Base-by-base conservation (phyloP, 2,797 vertebrate species). In the Sciaenops ocellatus region DNA sequence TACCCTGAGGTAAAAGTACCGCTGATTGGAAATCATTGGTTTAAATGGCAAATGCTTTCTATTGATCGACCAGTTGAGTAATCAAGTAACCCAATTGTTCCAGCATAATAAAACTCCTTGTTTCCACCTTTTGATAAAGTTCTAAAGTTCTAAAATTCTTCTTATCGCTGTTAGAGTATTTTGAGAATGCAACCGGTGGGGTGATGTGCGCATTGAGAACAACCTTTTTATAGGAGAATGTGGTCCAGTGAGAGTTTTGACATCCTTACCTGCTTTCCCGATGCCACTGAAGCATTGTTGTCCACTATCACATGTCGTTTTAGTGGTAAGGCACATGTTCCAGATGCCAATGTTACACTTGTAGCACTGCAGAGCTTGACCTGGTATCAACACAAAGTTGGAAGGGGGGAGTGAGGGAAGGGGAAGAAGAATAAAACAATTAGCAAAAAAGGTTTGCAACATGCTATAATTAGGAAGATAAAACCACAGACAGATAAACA, bases 361-460 rank as follows among this genome's bases (percentile, higher is more conserved):
- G 82, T 95, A 95, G 85, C 95, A 96, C 47, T 75, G 0, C 41
- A 96, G 87, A 6, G 88, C 75, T 26, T 95, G 92, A 52, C 86
- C 95, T 96, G 82, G 28, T 5, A 52, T 62, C 9, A n/a, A 15
- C 8, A 61, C 41, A 68, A 28, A 73, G 11, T 62, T 61, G 26
- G 22, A 47, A 47, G 3, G 6, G 28, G 15, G 15, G 20, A 2
- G 6, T 1, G 24, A 24, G 50, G 18, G 24, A 60, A 22, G 18
- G 70, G 34, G 15, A 74, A 46, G 16, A 61, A 57, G 62, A 68
- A 51, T 11, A 42, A 34, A n/a, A 44, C 1, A 69, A 44, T 77
- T 44, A 48, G 28, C 15, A 1, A 17, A 18, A 41, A 6, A 34
- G 10, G 28, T 60, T 38, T 55, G 10, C 16, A 50, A 55, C 24